These are phyloP conservation scores for Homarus americanus DNA, from an alignment of 1,140 invertebrate genomes.

Conservation along the genomic window DNA sequence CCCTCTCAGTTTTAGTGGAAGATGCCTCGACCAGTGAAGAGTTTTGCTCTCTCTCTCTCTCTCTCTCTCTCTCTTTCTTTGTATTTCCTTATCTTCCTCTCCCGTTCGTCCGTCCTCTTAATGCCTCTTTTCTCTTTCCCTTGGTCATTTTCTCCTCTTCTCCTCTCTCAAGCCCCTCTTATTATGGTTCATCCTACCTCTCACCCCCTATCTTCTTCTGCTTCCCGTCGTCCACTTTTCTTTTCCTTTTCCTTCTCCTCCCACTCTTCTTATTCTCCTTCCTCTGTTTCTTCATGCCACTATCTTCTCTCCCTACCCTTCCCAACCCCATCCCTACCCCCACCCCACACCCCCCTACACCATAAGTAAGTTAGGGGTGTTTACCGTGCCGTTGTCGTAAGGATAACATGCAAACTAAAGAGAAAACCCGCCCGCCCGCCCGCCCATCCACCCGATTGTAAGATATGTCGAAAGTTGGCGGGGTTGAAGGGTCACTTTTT, in stretches of 20 bases:
- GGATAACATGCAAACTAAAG: background rate
- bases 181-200: no score
- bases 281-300: background rate
- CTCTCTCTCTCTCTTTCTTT: constrained; percentile 3
- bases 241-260: no score
- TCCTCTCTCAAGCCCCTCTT: no score
- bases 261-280: no score
- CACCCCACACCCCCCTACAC: background rate
- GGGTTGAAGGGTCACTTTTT: background rate
- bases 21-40: no score
- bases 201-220: no score
- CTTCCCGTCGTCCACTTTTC: no score
- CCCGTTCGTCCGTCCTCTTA: background rate
- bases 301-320: background rate
- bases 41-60: constrained; percentile 14
- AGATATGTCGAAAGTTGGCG: background rate
- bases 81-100: background rate
- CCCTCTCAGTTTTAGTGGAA: no score
- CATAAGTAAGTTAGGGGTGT: background rate
- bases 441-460: background rate
- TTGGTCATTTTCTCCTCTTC: no score
- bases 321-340: background rate
- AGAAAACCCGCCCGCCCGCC: background rate
- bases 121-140: background rate
- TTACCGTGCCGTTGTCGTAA: background rate